These are phyloP conservation scores for Eupeodes corollae DNA, from an alignment of 1,140 invertebrate species.

Conservation along the genomic window DNA sequence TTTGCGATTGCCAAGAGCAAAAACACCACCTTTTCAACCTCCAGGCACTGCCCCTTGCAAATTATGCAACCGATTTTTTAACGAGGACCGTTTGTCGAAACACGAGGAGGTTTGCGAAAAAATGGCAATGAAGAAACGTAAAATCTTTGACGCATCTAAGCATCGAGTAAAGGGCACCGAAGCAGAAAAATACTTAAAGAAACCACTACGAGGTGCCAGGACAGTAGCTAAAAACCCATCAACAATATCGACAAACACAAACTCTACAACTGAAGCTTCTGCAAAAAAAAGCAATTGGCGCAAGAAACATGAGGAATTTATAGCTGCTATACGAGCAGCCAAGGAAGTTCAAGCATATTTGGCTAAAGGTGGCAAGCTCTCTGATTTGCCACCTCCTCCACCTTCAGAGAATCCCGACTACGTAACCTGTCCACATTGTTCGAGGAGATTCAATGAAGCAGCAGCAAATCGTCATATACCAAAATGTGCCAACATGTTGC, in stretches of 20 bases:
- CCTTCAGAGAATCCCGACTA: slow-evolving; percentile 79
- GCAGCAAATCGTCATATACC: slow-evolving; percentile 91
- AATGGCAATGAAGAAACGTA: slow-evolving; percentile 63
- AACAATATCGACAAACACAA: slow-evolving; percentile 15
- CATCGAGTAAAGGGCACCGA: slow-evolving; percentile 77
- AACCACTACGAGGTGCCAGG: slow-evolving; percentile 24
- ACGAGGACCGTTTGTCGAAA: slow-evolving; percentile 60
- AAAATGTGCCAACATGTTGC: slow-evolving; percentile 71
- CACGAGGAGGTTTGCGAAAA: slow-evolving; percentile 76
- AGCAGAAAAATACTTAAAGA: slow-evolving; percentile 59
- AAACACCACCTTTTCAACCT: slow-evolving; percentile 1
- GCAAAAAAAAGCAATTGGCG: slow-evolving; percentile 71
- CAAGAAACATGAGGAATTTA: slow-evolving; percentile 86
- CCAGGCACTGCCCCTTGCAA: slow-evolving; percentile 43
- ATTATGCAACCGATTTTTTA: slow-evolving; percentile 62
- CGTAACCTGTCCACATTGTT: slow-evolving; percentile 82
- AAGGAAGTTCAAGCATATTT: slow-evolving; percentile 77
- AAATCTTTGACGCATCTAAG: slow-evolving; percentile 75
- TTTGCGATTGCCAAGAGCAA: not conserved
- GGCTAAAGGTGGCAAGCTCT: slow-evolving; percentile 72
- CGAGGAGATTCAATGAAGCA: slow-evolving; percentile 69
- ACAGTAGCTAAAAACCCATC: slow-evolving; percentile 9
- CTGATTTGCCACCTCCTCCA: slow-evolving; percentile 82
- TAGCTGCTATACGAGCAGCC: slow-evolving; percentile 76
- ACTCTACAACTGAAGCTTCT: slow-evolving; percentile 15